A percentile compares a stretch with the other conserved stretches of the same genome.
These are phyloP conservation scores for Melitaea athalia DNA, from an alignment of 2,888 invertebrate genomes.

Conservation along the genomic window DNA sequence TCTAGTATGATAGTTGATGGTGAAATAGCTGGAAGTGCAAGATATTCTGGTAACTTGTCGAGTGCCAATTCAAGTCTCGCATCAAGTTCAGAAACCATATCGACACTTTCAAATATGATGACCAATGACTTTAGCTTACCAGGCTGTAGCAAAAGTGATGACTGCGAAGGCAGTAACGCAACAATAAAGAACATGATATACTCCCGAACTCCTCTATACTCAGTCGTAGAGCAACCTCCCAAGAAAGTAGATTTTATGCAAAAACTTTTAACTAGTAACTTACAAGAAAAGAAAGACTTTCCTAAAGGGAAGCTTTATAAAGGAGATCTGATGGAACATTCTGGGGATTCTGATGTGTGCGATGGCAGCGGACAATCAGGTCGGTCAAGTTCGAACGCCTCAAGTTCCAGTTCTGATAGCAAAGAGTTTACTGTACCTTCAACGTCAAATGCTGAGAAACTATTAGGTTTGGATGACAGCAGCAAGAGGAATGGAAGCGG, in stretches of 20 bases:
- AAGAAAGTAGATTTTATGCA: constrained; percentile 74
- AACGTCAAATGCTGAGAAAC: constrained; percentile 72
- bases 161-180: constrained; percentile 63
- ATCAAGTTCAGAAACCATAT: constrained; percentile 73
- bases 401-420: constrained; percentile 67
- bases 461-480: constrained; percentile 64
- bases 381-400: constrained; percentile 68
- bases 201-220: constrained; percentile 51
- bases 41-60: constrained; percentile 63
- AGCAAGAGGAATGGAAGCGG: constrained; percentile 54
- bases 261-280: constrained; percentile 65
- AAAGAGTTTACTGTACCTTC: constrained; percentile 71
- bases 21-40: constrained; percentile 56
- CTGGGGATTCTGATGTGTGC: constrained; percentile 57
- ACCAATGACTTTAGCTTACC: constrained; percentile 63
- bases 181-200: constrained; percentile 71
- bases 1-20: constrained; percentile 69
- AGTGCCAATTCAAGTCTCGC: constrained; percentile 69
- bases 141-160: constrained; percentile 68
- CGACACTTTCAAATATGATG: constrained; percentile 60
- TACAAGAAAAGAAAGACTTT: constrained; percentile 68
- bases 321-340: constrained; percentile 55
- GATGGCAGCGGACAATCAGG: constrained; percentile 59
- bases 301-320: constrained; percentile 75
- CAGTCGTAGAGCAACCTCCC: constrained; percentile 47